These are phyloP conservation scores for Ochropleura leucogaster DNA, from an alignment of 2,888 invertebrate genomes.

Conservation along the genomic window DNA sequence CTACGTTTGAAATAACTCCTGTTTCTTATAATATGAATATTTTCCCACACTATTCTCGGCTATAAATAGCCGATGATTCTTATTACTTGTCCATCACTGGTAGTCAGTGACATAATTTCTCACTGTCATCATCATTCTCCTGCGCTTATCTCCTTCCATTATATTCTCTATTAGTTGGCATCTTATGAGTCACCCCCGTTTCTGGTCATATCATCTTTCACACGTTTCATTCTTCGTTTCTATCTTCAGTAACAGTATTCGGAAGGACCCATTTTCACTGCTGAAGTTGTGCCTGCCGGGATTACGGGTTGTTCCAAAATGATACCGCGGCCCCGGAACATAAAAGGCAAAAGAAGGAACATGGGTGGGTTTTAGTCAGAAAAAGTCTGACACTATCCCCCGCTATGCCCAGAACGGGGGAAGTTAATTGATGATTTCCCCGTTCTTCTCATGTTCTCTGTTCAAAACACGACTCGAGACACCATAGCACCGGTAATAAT, in stretches of 20 bases:
- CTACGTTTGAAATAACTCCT: constrained; percentile 13
- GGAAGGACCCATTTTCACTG: no score
- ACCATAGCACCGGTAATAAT: not conserved
- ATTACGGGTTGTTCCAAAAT: no score
- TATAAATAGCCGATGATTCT: not conserved
- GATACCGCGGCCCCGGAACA: no score
- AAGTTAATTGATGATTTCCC: no score
- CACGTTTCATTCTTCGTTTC: not conserved
- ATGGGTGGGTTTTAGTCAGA: no score
- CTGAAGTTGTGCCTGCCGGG: no score
- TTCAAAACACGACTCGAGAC: not conserved
- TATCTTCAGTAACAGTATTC: not conserved
- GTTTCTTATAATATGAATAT: not conserved
- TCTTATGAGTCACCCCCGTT: not conserved
- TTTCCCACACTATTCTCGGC: not conserved
- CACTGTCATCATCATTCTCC: not conserved
- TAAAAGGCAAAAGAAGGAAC: no score
- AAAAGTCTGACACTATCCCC: no score
- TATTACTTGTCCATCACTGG: not conserved
- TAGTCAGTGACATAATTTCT: not conserved
- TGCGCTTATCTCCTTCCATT: not conserved
- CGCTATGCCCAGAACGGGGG: no score
- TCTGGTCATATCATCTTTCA: not conserved
- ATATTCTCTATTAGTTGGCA: not conserved
- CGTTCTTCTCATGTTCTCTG: no score